Percentiles rank a stretch among this genome's conserved stretches.
phyloP scores from a whole-genome alignment of 1,140 invertebrate species.

The Prorops nasuta region DNA sequence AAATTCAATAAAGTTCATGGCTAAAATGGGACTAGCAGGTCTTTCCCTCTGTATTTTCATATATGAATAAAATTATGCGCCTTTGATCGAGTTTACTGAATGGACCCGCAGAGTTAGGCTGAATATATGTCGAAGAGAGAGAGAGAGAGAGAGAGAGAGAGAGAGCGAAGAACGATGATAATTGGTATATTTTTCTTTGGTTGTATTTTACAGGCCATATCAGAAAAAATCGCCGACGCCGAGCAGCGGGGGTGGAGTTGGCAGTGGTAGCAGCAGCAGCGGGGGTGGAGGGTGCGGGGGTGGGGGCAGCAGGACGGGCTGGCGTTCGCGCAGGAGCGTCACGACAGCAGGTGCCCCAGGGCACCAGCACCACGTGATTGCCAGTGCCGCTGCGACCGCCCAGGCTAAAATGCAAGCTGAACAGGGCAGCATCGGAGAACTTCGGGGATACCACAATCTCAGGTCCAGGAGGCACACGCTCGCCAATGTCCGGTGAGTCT shows the following conservation, averaged over 20 bases:
- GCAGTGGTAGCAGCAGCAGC: slow-evolving; percentile 3
- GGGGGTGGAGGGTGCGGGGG: slow-evolving; percentile 32
- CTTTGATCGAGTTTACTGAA: too few species aligned
- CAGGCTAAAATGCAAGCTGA: slow-evolving; percentile 81
- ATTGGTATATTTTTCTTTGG: too few species aligned
- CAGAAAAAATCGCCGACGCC: slow-evolving; percentile 55
- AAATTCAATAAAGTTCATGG: too few species aligned
- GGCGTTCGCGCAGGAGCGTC: slow-evolving; percentile 53
- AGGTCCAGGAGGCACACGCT: slow-evolving; percentile 80
- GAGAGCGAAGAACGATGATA: too few species aligned
- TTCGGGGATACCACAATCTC: slow-evolving; percentile 82
- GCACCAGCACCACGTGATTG: slow-evolving; percentile 53
- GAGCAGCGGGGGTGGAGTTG: slow-evolving; percentile 37
- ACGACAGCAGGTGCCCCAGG: slow-evolving; percentile 50
- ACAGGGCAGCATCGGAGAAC: slow-evolving; percentile 81
- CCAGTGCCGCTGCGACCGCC: slow-evolving; percentile 46
- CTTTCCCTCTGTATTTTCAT: too few species aligned
- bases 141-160: too few species aligned
- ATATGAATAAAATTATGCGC: too few species aligned
- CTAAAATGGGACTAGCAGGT: too few species aligned
- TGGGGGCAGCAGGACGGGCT: slow-evolving; percentile 45
- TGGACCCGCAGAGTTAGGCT: too few species aligned
- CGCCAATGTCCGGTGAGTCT: slow-evolving; percentile 84
- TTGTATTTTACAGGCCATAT: slow-evolving; percentile 43
- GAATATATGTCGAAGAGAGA: too few species aligned